A percentile compares a stretch with the other conserved stretches of the same genome.
phyloP scores from a whole-genome alignment of 2,888 invertebrate species.

The Andrena dorsata region DNA sequence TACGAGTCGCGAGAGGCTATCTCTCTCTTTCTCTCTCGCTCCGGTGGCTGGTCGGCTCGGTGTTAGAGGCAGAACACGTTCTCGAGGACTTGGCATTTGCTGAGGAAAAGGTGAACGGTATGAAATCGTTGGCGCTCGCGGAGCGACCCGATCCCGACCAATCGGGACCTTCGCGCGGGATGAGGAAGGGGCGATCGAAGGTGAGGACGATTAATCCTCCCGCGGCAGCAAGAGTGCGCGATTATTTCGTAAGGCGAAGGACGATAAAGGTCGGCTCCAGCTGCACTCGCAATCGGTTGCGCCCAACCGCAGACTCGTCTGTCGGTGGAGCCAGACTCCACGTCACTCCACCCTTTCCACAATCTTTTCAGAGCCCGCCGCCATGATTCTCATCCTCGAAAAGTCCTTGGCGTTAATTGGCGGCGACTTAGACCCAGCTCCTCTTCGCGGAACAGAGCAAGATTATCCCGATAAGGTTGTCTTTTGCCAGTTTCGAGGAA shows the following conservation, averaged over 20 bases:
- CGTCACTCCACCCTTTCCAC: background rate
- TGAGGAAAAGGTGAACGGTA: constrained; percentile 77
- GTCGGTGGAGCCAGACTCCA: background rate
- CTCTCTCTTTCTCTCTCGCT: background rate
- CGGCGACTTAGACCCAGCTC: background rate
- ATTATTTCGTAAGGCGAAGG: constrained; percentile 76
- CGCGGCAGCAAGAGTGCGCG: constrained; percentile 59
- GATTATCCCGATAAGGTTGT: background rate
- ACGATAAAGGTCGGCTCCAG: constrained; percentile 71
- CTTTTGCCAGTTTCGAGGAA: background rate
- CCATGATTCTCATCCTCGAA: background rate
- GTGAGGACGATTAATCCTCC: constrained; percentile 71
- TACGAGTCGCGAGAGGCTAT: constrained; percentile 10
- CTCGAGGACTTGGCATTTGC: constrained; percentile 76
- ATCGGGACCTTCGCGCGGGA: constrained; percentile 35
- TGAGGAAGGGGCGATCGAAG: constrained; percentile 56
- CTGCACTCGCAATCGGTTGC: constrained; percentile 44
- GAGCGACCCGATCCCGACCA: constrained; percentile 37
- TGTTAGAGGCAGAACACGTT: constrained; percentile 72
- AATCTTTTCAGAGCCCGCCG: background rate
- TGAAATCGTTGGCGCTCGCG: constrained; percentile 35
- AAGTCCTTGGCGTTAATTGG: constrained; percentile 19
- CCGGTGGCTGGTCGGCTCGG: constrained; percentile 32
- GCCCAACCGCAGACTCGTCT: constrained; percentile 17
- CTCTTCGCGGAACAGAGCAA: background rate